Percentiles rank a stretch among this genome's conserved stretches.
Evolutionary conservation across 2,797 vertebrate species (phyloP).

Genomic region (Periparus ater): DNA sequence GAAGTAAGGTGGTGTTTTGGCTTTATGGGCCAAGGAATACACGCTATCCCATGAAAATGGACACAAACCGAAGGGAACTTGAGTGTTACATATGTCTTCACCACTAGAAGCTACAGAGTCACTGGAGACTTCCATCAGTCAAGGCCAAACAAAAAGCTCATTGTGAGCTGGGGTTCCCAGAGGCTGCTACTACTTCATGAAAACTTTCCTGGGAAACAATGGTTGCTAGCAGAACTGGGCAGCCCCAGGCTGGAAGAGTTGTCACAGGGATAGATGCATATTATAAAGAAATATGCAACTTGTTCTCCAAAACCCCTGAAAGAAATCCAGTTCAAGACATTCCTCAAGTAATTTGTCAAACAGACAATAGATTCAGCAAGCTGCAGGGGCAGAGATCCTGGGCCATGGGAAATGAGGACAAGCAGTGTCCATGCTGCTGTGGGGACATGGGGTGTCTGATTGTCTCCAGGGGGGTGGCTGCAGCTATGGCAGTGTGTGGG

Average conservation of each 20-base stretch:
- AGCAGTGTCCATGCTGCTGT: fast-evolving
- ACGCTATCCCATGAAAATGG: background rate
- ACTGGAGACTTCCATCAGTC: background rate
- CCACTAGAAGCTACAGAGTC: background rate
- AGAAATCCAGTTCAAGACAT: background rate
- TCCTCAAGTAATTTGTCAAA: background rate
- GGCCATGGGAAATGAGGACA: background rate
- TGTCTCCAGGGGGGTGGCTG: fast-evolving
- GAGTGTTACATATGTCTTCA: background rate
- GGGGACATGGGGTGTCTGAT: fast-evolving
- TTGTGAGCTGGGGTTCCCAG: background rate
- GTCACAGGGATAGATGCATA: background rate
- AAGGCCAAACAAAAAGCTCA: background rate
- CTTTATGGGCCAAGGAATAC: background rate
- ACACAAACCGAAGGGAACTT: background rate
- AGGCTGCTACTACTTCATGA: background rate
- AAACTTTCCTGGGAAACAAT: slow-evolving; percentile 6
- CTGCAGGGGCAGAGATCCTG: background rate
- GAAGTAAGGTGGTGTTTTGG: background rate
- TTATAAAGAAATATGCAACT: background rate
- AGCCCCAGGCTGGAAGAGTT: background rate
- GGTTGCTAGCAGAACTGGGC: background rate
- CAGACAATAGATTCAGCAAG: background rate
- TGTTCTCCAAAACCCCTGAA: background rate
- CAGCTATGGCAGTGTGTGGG: fast-evolving